Evolutionary conservation across 2,888 invertebrate genomes (phyloP), one percentile per base, ranked within the genome.

Genomic region (Philereme transversata): DNA sequence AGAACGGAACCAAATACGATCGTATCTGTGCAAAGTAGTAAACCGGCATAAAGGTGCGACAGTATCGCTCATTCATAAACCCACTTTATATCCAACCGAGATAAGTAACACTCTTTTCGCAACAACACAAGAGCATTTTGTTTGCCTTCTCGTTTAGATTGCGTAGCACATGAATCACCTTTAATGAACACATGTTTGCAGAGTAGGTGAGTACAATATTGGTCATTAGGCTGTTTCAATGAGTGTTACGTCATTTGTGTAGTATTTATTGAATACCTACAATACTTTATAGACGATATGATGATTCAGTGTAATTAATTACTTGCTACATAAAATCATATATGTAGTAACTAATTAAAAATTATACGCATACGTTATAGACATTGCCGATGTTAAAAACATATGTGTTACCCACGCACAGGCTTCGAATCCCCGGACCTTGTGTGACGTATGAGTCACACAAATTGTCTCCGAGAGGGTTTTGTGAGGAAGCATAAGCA

Each of bases 11-110:
- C 71, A 71, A 75, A 74, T 77, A 73, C 59, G 68, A 70, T 64
- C 65, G 71, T 72, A 65, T 72, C 72, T 75, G 73, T 76, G 73
- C 75, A 78, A 78, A 64, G 70, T 74, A 72, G 72, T 76, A 73
- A 65, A 70, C 71, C 73, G 70, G 76, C 73, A 73, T 60, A 69
- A 71, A 69, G 71, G 67, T 73, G 75, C 58, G 51, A 62, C 62
- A 60, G 72, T 77, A 75, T 72, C 65, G 69, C 84, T 83, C 91
- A 90, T 91, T 91, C 90, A 91, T 85, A 84, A 87, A 77, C 68
- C 69, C 65, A 57, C 67, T 51, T 51, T 33, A 55, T 76, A 85
- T 64, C 79, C 84, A 64, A 67, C 83, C 77, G 67, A 84, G 82
- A 83, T 84, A 79, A 77, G 73, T 69, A 69, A 74, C 54, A 72